A percentile compares a stretch with the other conserved stretches of the same genome.
These are phyloP conservation scores for Stegana nigrithorax DNA, from an alignment of 2,888 invertebrate genomes.

Conservation along the genomic window DNA sequence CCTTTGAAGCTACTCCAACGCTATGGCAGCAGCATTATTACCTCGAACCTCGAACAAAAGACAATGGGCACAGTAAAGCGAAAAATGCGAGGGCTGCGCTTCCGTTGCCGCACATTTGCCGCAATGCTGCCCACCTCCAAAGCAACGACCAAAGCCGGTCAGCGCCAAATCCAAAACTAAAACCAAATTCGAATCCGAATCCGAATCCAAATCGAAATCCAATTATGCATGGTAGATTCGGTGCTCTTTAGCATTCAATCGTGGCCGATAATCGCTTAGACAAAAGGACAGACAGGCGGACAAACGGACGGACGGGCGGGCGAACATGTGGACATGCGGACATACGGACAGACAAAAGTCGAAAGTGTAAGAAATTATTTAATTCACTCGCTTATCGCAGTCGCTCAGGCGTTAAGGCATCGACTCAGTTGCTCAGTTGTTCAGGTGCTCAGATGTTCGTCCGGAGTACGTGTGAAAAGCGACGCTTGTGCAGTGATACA, in stretches of 20 bases:
- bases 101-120: not conserved
- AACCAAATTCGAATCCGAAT: no score
- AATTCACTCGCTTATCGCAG: conserved; percentile 56
- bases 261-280: conserved; percentile 56
- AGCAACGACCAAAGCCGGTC: not conserved
- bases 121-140: not conserved
- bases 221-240: conserved; percentile 43
- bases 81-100: not conserved
- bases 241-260: conserved; percentile 54
- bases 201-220: no score
- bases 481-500: not conserved
- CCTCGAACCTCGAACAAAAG: no score
- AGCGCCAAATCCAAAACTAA: no score
- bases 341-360: conserved; percentile 3
- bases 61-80: not conserved
- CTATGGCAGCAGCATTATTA: no score
- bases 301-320: not conserved
- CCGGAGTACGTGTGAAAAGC: no score
- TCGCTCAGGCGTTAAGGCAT: no score
- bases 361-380: conserved; percentile 60
- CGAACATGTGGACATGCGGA: not conserved
- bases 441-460: no score
- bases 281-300: conserved; percentile 3
- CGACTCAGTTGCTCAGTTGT: no score
- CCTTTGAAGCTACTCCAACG: conserved; percentile 16